phyloP scores from a whole-genome alignment of 2,888 invertebrate genomes.

The Agriopis marginaria region DNA sequence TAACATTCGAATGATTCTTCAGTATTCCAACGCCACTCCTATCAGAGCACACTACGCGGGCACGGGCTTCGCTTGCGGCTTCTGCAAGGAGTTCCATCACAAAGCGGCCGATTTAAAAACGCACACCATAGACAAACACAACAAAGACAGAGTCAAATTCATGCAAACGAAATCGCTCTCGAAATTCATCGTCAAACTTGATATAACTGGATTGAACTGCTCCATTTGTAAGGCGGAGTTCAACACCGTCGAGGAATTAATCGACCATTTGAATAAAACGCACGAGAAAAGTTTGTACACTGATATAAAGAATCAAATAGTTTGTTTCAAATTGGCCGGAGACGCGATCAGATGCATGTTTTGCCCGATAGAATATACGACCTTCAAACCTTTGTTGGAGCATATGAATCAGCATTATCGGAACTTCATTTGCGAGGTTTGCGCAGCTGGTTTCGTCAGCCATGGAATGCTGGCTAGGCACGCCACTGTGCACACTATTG shows the following conservation, averaged over 20 bases:
- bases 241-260: constrained; percentile 50
- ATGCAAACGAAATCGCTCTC: constrained; percentile 57
- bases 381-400: constrained; percentile 68
- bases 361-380: constrained; percentile 57
- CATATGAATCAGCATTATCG: constrained; percentile 74
- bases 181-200: constrained; percentile 56
- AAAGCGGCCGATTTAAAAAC: constrained; percentile 62
- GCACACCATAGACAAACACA: constrained; percentile 61
- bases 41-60: constrained; percentile 62
- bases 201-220: constrained; percentile 60
- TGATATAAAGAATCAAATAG: constrained; percentile 59
- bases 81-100: constrained; percentile 62
- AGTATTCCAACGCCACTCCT: constrained; percentile 72
- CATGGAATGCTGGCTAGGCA: constrained; percentile 64
- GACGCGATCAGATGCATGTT: constrained; percentile 62
- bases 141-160: constrained; percentile 56
- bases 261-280: constrained; percentile 49
- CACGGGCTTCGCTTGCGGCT: constrained; percentile 67
- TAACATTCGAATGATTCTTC: constrained; percentile 64
- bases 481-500: constrained; percentile 63
- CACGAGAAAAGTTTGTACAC: constrained; percentile 55
- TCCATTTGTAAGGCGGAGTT: constrained; percentile 51
- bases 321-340: constrained; percentile 71
- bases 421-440: constrained; percentile 68
- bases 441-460: constrained; percentile 69